Evolutionary conservation across 37 sponge, comb jelly and placozoan genomes (phyloP), one percentile per base, ranked within the genome.

Genomic region (Halisarca cf. caerulea): DNA sequence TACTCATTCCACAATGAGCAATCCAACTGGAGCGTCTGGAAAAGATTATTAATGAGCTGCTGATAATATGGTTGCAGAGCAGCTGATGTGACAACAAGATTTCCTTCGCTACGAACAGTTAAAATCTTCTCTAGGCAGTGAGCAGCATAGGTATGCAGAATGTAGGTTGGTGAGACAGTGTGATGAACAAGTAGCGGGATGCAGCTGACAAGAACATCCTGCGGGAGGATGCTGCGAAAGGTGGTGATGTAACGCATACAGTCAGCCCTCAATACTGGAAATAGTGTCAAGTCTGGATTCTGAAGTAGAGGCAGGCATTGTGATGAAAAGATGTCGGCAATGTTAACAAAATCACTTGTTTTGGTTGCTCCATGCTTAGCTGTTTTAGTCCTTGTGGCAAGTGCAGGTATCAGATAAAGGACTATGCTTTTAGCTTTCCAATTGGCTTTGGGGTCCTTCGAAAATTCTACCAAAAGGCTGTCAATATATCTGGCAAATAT

Each of bases 131-230:
- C 99, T 27, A 97, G 78, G 81, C 94, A 89, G 72, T 90, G 86
- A 70, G 99, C 95, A 40, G 99, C 97, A 78, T 99, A 99, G 21
- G 92, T 95, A 86, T 97, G 97, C 58, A 99, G 95, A n/a, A 98
- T 96, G 47, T 84, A 81, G 53, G 74, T 82, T 7, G 84, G 77
- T 21, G 90, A 74, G 0, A 80, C 74, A 24, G 96, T 86, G 75
- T 90, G 96, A 33, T 38, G 36, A 34, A 79, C 28, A 15, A 99
- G 81, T n/a, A 90, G 78, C 5, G 96, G 92, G 55, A 99, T 28
- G 28, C 83, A 54, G 17, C 69, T 42, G 32, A 94, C 30, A 1
- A 96, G 78, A 38, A 92, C 59, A 1, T 97, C 94, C 6, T 86
- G 74, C 2, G 97, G 92, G 18, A 99, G 90, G 14, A 90, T 37